Conservation (phyloP, 1,140 invertebrate species). For the Apolygus lucorum region DNA sequence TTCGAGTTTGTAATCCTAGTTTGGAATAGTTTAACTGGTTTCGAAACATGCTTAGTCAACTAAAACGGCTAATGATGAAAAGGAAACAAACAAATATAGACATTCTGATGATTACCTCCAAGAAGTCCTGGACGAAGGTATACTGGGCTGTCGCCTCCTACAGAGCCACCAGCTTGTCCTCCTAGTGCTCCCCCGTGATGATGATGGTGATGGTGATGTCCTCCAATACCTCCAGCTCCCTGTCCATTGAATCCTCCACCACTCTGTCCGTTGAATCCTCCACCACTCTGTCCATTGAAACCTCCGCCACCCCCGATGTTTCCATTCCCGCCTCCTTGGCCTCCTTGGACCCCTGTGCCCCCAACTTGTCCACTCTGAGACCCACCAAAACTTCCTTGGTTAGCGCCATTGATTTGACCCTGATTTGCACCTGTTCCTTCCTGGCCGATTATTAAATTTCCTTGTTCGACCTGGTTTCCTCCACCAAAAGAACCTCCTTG, state of each 20-base stretch:
- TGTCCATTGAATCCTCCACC: slow-evolving; percentile 5
- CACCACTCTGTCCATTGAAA: slow-evolving; percentile 8
- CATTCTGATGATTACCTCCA: slow-evolving; percentile 4
- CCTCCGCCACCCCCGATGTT: slow-evolving; percentile 1
- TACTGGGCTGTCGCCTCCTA: neutral
- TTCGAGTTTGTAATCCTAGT: no score
- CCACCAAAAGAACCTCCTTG: slow-evolving; percentile 4
- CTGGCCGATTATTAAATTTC: no score
- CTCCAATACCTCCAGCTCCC: slow-evolving; percentile 13
- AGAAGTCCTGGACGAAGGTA: neutral
- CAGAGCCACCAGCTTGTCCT: neutral
- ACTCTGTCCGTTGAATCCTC: slow-evolving; percentile 11
- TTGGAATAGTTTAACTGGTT: no score
- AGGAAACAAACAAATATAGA: no score
- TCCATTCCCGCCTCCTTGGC: slow-evolving; percentile 5
- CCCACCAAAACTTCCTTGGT: slow-evolving; percentile 11
- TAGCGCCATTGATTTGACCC: neutral
- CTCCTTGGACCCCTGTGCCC: neutral
- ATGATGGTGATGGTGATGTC: slow-evolving; percentile 7
- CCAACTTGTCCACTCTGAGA: slow-evolving; percentile 16
- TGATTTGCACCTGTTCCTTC: neutral
- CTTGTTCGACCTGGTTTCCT: neutral
- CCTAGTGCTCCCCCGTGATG: neutral
- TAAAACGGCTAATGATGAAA: no score
- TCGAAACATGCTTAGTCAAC: no score